Base-by-base conservation (phyloP, 2,797 vertebrate genomes). In the Steatocranus sp. region DNA sequence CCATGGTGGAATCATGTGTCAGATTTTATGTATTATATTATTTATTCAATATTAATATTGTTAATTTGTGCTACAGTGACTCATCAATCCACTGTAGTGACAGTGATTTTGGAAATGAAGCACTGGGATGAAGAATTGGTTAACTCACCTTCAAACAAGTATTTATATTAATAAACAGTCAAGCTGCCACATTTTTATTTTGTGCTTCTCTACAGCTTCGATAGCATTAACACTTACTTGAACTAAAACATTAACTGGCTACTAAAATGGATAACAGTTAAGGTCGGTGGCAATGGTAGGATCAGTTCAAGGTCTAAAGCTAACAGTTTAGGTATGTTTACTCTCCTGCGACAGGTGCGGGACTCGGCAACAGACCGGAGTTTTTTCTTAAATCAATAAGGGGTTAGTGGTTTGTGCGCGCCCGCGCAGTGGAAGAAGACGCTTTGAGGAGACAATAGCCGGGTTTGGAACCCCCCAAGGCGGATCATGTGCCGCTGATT, bases 401-500 rank as follows among this genome's bases (percentile, higher is more conserved):
- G 58, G 79, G 32, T 79, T 79, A 66, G 27, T 25, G 14, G 81
- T 56, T 17, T 34, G 80, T 23, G 79, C 11, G 76, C 15, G 83
- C 34, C 78, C 20, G 66, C 63, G 79, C 43, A 48, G 38, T 27
- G 61, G 78, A 56, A 38, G 74, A 11, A 78, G 90, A 91, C 91
- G 92, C 93, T 90, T 78, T 68, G 50, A 12, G 87, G 73, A 91
- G 79, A 96, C 95, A 96, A 96, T 95, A 87, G 93, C 53, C 50
- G 79, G 76, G 87, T 70, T 76, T 78, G 70, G 82, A 86, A 89
- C 87, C 85, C 68, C 88, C 75, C 90, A 84, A 86, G 79, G 81
- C n/a, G 84, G 89, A 89, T 93, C 96, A 95, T 95, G 96, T 95
- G 95, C 94, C 92, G 80, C 50, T 89, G 73, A 96, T 97, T 97